These are phyloP conservation scores for Propsilocerus akamusi DNA, from an alignment of 1,140 invertebrate species.

Conservation along the genomic window DNA sequence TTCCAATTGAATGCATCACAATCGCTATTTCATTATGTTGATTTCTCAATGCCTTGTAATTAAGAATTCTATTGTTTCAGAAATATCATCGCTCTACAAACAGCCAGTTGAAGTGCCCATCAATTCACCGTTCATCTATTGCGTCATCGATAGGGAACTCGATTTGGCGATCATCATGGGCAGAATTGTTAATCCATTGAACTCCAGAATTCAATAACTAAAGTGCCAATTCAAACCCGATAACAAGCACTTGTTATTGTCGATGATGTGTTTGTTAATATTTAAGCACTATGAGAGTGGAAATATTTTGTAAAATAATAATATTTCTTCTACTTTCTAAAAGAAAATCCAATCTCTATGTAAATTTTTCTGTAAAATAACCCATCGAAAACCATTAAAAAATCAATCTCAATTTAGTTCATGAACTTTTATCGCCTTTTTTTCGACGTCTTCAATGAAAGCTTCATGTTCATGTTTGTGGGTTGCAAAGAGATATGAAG, in stretches of 20 bases:
- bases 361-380: background rate
- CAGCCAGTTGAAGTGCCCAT: slow-evolving; percentile 47
- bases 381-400: background rate
- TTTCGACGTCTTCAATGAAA: too few relatives aligned
- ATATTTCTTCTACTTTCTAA: too few relatives aligned
- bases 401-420: too few relatives aligned
- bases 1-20: too few relatives aligned
- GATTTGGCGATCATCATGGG: slow-evolving; percentile 58
- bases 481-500: too few relatives aligned
- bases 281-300: background rate
- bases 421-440: too few relatives aligned
- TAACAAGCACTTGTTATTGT: background rate
- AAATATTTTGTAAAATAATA: too few relatives aligned
- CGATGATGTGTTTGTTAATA: background rate
- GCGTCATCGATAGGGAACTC: slow-evolving; percentile 58
- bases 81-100: slow-evolving; percentile 20
- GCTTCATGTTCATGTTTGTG: too few relatives aligned
- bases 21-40: slow-evolving; percentile 6
- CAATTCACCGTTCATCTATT: slow-evolving; percentile 61
- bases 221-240: background rate
- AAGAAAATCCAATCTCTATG: background rate
- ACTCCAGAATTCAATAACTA: slow-evolving; percentile 44
- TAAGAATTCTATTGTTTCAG: slow-evolving; percentile 10
- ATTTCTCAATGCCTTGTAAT: slow-evolving; percentile 8
- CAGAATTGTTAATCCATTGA: slow-evolving; percentile 60